Evolutionary conservation across 2,797 vertebrate genomes (phyloP), one percentile per base, ranked within the genome.

Genomic region (Etheostoma nigrum): DNA sequence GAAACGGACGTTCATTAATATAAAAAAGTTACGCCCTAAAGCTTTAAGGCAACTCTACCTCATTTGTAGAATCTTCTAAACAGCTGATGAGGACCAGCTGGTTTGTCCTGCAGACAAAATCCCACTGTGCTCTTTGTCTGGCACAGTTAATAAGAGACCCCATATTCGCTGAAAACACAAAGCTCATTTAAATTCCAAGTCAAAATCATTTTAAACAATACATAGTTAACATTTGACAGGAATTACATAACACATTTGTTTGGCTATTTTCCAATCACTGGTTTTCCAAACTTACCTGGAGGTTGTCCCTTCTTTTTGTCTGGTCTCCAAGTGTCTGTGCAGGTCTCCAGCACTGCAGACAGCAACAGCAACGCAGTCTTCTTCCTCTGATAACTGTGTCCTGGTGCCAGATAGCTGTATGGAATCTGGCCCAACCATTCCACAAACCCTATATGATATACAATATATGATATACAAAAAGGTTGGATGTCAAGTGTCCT

Each of bases 251-350:
- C 36, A 4, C 11, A 40, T 25, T 9, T 10, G 19, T 59, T 19
- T 61, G 27, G 53, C 3, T 18, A 14, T 66, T 64, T 30, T 72
- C 21, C 21, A 13, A 27, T 55, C 3, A 3, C 2, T 30, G 2
- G 2, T 21, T 45, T 45, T 42, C 15, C 36, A 52, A 58, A 87
- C 94, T 88, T 75, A 98, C 97, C 94, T 10, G 97, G 97, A 19
- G 97, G 97, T 72, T 98, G 97, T 48, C 97, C 97, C 45, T 98
- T 98, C 90, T 93, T 98, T 67, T 84, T 96, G 57, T 96, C 84
- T 0, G 96, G 96, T 49, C 91, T 97, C 97, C 97, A 98, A 16
- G 95, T 96, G 90, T 98, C 97, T 0, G 97, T 97, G 93, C 96
- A 98, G 51, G 96, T 97, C 89, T 97, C 96, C 89, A 98, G 78